Conservation (phyloP, 2,113 vertebrate species). For the Poeciliopsis turrubarensis region DNA sequence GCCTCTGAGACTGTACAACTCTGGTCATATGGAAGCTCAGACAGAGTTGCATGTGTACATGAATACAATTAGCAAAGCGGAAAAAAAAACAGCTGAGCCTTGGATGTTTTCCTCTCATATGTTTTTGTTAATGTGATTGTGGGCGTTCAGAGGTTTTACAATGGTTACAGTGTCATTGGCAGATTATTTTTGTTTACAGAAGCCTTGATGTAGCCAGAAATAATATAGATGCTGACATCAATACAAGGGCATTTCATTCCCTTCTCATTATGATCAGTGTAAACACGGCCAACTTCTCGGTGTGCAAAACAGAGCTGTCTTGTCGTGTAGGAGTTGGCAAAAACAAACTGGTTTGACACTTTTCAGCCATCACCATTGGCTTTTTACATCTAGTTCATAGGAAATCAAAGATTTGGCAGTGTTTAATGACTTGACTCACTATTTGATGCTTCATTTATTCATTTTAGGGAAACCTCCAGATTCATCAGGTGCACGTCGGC, state of each 20-base stretch:
- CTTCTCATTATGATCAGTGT: not conserved
- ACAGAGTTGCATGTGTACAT: constrained; percentile 38
- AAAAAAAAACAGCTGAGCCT: constrained; percentile 29
- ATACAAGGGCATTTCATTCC: constrained; percentile 13
- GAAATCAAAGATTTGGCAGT: not conserved
- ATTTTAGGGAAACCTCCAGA: constrained; percentile 94
- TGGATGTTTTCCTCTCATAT: constrained; percentile 18
- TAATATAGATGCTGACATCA: constrained; percentile 22
- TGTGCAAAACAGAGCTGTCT: not conserved
- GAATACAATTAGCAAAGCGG: constrained; percentile 48
- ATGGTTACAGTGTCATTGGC: constrained; percentile 26
- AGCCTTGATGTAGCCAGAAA: constrained; percentile 17
- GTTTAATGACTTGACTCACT: not conserved
- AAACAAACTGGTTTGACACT: constrained; percentile 5
- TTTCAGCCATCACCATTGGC: not conserved
- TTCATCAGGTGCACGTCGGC: constrained; percentile 94
- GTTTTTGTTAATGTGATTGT: constrained; percentile 40
- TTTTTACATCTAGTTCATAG: not conserved
- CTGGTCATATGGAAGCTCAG: constrained; percentile 58
- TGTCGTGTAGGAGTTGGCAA: not conserved
- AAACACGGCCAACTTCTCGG: constrained; percentile 2
- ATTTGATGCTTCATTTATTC: constrained; percentile 9
- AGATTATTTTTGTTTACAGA: constrained; percentile 46
- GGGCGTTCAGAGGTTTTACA: constrained; percentile 39
- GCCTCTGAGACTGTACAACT: constrained; percentile 63